Evolutionary conservation across 1,140 invertebrate genomes (phyloP).

Genomic region (Danaus plexippus): DNA sequence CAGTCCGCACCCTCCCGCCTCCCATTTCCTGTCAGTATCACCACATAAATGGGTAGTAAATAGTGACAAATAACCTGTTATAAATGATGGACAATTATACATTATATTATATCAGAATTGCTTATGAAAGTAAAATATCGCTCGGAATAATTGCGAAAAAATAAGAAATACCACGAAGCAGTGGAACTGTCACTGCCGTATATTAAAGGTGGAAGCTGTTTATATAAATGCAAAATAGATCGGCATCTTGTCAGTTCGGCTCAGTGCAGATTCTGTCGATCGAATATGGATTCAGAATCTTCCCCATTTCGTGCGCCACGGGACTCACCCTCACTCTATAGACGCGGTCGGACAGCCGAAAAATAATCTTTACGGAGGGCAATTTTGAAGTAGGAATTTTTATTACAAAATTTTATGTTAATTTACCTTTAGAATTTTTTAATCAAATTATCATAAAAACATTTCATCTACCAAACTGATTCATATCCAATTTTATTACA

Average conservation of each 20-base stretch:
- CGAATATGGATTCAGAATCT: conserved; percentile 69
- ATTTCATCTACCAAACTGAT: conserved; percentile 4
- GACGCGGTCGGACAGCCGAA: conserved; percentile 60
- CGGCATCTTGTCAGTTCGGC: conserved; percentile 68
- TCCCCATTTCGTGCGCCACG: conserved; percentile 46
- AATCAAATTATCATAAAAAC: conserved; percentile 3
- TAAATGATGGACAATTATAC: conserved; percentile 4
- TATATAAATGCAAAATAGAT: conserved; percentile 72
- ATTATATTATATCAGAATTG: background rate
- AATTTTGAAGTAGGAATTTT: conserved; percentile 23
- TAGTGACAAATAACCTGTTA: conserved; percentile 21
- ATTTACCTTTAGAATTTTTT: conserved; percentile 15
- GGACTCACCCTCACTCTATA: conserved; percentile 48
- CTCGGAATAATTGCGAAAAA: conserved; percentile 18
- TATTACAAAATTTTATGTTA: conserved; percentile 21
- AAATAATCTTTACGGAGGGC: conserved; percentile 47
- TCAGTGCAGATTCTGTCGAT: conserved; percentile 62
- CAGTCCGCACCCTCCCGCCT: conserved; percentile 27
- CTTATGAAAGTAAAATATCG: conserved; percentile 1
- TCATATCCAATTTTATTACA: background rate
- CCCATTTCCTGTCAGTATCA: conserved; percentile 27
- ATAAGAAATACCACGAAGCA: conserved; percentile 4
- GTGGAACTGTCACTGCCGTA: conserved; percentile 33
- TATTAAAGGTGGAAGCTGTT: conserved; percentile 65
- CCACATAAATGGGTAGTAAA: conserved; percentile 26